Evolutionary conservation across 2,888 invertebrate genomes (phyloP), one percentile per base, ranked within the genome.

Genomic region (Ochropacha duplaris): DNA sequence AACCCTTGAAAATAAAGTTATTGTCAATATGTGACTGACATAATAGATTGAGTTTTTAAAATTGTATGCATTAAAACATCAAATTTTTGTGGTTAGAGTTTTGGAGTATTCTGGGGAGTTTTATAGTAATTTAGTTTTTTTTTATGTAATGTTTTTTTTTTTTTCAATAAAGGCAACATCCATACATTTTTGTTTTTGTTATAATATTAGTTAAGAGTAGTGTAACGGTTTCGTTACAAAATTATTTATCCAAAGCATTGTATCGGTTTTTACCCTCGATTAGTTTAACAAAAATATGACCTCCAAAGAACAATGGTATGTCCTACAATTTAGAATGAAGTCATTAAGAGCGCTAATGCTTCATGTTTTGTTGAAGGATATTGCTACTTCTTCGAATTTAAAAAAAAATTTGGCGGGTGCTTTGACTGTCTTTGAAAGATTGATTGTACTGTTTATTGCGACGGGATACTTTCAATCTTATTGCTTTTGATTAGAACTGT

Each of bases 351-450:
- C 28, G 28, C 34, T 31, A 52, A 26, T 26, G n/a, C 26, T 16
- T 26, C 11, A 24, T n/a, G 8, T 26, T 28, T 50, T 50, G 50
- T 50, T 50, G 26, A 50, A 28, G 3, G 4, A 26, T 9, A 11
- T 26, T n/a, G 50, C 22, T 49, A 16, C 59, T 61, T 64, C 56
- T 56, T 44, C n/a, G 55, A 57, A 61, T 51, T 16, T 51, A 63
- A 62, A 62, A 59, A 63, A 54, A 28, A 31, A 49, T n/a, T n/a
- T n/a, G 61, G 68, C 65, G 57, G 66, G 66, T 68, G 68, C 57
- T 61, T 51, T 56, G 64, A 64, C 56, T 54, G 55, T 61, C 63
- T 62, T 61, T 62, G 61, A 57, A 60, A 69, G 22, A 52, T 52
- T 4, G 19, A 55, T 34, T 31, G 1, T 4, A 1, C 31, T 31